A percentile compares a stretch with the other conserved stretches of the same genome.
Evolutionary conservation across 2,113 vertebrate species (phyloP).

Genomic region (Ciconia boyciana): DNA sequence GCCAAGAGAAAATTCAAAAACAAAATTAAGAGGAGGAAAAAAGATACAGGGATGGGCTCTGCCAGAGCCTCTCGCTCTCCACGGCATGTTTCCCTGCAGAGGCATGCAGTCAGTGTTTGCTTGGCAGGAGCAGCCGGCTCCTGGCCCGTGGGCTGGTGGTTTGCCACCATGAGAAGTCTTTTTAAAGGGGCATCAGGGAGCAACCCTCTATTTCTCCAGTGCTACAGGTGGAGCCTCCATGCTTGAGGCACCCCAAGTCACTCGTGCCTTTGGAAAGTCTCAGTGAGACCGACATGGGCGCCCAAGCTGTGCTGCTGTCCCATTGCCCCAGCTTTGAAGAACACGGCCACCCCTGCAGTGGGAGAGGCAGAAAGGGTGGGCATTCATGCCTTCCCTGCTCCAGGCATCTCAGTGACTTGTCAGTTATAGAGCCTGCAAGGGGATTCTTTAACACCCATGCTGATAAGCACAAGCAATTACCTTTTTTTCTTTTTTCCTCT

Average conservation of each 20-base stretch:
- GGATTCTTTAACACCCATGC: not conserved
- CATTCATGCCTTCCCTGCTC: not conserved
- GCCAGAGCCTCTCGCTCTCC: accelerated
- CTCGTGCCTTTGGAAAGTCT: not conserved
- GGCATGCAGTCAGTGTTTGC: not conserved
- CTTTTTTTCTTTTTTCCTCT: not conserved
- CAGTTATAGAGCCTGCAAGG: not conserved
- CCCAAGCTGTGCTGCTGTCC: accelerated
- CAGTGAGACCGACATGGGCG: not conserved
- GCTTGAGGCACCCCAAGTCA: not conserved
- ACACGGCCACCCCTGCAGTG: accelerated
- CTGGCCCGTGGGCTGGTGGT: not conserved
- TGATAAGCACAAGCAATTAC: not conserved
- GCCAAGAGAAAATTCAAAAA: not conserved
- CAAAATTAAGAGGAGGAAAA: not conserved
- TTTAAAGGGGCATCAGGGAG: not conserved
- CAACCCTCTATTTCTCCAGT: not conserved
- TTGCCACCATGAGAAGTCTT: not conserved
- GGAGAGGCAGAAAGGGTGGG: not conserved
- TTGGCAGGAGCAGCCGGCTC: not conserved
- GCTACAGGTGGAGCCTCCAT: not conserved
- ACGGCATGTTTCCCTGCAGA: accelerated
- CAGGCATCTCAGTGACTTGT: not conserved
- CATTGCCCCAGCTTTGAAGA: not conserved
- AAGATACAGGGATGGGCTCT: not conserved